Conservation (phyloP, 2,113 vertebrate genomes). For the Calonectris borealis region DNA sequence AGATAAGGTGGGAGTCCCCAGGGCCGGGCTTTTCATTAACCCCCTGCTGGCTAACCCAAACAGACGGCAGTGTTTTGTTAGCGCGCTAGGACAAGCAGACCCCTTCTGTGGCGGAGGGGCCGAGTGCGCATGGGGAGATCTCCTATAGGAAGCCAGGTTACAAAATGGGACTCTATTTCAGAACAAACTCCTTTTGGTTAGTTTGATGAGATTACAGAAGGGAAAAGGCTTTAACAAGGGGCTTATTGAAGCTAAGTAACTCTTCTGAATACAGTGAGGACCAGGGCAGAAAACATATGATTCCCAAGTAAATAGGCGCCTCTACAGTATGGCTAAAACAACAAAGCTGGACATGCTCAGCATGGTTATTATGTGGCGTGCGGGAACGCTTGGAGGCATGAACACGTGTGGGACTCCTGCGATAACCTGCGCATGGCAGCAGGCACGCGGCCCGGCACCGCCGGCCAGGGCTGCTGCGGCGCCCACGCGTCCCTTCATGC, state of each 20-base stretch:
- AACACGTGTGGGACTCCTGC: not conserved
- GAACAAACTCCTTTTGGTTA: conserved; percentile 65
- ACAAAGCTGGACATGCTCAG: not conserved
- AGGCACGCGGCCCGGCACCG: not conserved
- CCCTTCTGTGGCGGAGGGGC: conserved; percentile 58
- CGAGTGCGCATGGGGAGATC: conserved; percentile 19
- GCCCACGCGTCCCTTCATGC: rapidly evolving
- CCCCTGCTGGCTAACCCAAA: conserved; percentile 72
- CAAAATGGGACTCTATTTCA: conserved; percentile 59
- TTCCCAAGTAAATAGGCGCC: conserved; percentile 31
- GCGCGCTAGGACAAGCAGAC: conserved; percentile 56
- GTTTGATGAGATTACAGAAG: conserved; percentile 66
- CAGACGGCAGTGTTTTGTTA: conserved; percentile 67
- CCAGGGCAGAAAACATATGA: conserved; percentile 55
- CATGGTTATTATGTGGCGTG: rapidly evolving
- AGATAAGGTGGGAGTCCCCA: conserved; percentile 71
- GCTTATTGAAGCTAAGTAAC: conserved; percentile 60
- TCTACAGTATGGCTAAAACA: not conserved
- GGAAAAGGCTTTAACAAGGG: conserved; percentile 60
- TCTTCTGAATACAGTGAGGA: conserved; percentile 58
- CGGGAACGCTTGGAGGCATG: not conserved
- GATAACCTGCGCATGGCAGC: not conserved
- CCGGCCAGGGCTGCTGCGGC: not conserved
- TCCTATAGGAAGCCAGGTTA: conserved; percentile 49
- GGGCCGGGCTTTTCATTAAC: conserved; percentile 73